phyloP scores from a whole-genome alignment of 2,113 vertebrate genomes.

The Pseudolaguvia tuberculata region DNA sequence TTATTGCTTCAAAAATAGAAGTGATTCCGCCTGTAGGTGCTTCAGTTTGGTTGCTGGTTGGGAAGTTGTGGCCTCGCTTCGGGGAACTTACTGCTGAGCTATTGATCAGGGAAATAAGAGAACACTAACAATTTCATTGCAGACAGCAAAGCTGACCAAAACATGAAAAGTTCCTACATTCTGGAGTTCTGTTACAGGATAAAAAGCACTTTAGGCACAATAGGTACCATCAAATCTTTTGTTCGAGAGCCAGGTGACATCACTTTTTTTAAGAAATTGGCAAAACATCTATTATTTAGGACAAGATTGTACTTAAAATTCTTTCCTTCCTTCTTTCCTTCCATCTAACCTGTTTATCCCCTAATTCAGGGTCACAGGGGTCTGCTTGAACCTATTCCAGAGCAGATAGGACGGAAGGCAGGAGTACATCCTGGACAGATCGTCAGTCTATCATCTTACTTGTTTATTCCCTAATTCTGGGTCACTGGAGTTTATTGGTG shows the following conservation, averaged over 20 bases:
- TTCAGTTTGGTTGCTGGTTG: conserved; percentile 30
- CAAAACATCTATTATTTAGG: neutral
- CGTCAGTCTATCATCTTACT: too few species aligned
- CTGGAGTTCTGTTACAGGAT: conserved; percentile 28
- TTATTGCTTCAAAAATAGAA: conserved; percentile 20
- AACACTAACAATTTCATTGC: conserved; percentile 21
- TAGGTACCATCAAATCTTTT: neutral
- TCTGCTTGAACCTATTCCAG: too few species aligned
- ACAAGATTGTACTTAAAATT: neutral
- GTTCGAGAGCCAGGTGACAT: neutral
- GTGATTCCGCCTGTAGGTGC: conserved; percentile 22
- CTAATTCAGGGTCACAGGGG: too few species aligned
- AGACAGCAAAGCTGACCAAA: conserved; percentile 32
- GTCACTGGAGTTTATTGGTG: too few species aligned
- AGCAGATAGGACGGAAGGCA: too few species aligned
- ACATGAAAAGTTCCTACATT: conserved; percentile 8
- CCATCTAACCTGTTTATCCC: too few species aligned
- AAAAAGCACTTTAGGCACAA: conserved; percentile 26
- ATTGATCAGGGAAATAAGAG: conserved; percentile 44
- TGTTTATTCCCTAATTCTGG: too few species aligned
- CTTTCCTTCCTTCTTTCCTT: too few species aligned
- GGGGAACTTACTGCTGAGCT: conserved; percentile 39
- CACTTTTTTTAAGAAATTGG: neutral
- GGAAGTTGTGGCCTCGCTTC: conserved; percentile 29
- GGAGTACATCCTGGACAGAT: too few species aligned